Conservation (phyloP, 30 jellyfish, hydroid and myxozoan species). For the Hydractinia echinata region DNA sequence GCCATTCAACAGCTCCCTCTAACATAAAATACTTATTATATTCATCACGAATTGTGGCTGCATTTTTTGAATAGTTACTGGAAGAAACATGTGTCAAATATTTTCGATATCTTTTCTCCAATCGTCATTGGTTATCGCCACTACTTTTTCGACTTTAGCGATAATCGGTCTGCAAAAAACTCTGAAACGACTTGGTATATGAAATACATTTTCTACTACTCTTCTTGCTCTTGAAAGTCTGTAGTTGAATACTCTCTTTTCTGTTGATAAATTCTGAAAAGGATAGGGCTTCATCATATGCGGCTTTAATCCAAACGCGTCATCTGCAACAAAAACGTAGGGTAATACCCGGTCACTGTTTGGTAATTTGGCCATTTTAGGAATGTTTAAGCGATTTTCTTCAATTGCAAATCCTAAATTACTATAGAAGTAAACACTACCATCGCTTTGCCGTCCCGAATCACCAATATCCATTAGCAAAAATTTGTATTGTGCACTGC, state of each 20-base stretch:
- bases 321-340: constrained; percentile 55
- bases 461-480: too few species aligned
- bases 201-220: constrained; percentile 52
- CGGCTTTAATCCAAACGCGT: constrained; percentile 58
- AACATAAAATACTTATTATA: not conserved
- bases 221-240: constrained; percentile 69
- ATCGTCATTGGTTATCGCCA: constrained; percentile 28
- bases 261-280: constrained; percentile 42
- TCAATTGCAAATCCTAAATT: constrained; percentile 39
- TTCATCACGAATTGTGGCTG: not conserved
- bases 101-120: not conserved
- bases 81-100: not conserved
- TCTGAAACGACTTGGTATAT: constrained; percentile 51
- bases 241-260: constrained; percentile 47
- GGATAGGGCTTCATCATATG: constrained; percentile 66
- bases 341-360: constrained; percentile 36
- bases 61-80: not conserved
- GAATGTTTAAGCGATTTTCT: constrained; percentile 25
- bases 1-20: not conserved
- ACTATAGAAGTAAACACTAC: constrained; percentile 29
- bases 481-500: too few species aligned
- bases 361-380: constrained; percentile 25
- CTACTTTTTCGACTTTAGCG: constrained; percentile 52
- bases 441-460: too few species aligned
- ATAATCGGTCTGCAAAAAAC: constrained; percentile 38